Conservation (phyloP, 2,888 invertebrate species). For the Noctua pronuba region DNA sequence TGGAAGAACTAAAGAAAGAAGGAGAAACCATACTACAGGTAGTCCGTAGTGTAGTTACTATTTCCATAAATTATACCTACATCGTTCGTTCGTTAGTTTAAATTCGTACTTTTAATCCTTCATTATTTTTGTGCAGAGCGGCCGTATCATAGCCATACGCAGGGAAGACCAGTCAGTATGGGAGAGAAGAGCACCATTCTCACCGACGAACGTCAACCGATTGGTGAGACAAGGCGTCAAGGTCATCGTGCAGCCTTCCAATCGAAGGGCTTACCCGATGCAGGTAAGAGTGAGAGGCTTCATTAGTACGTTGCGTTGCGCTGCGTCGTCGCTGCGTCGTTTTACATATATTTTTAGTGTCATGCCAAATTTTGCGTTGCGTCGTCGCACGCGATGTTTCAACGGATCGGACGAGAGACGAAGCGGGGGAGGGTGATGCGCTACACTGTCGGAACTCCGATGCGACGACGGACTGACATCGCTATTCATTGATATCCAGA, state of each 20-base stretch:
- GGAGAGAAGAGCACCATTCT: slow-evolving; percentile 98
- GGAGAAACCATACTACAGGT: slow-evolving; percentile 25
- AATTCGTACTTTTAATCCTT: background rate
- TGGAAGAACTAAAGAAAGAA: slow-evolving; percentile 15
- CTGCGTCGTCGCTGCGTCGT: no score
- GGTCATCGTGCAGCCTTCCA: slow-evolving; percentile 99
- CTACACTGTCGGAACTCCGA: no score
- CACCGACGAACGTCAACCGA: slow-evolving; percentile 97
- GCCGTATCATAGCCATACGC: slow-evolving; percentile 95
- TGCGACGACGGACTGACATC: no score
- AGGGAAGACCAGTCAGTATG: slow-evolving; percentile 98
- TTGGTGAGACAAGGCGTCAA: slow-evolving; percentile 96
- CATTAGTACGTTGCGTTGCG: no score
- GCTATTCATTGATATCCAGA: no score
- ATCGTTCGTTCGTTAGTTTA: background rate
- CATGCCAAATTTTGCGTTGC: no score
- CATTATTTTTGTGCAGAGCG: slow-evolving; percentile 80
- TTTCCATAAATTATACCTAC: background rate
- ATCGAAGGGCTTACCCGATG: slow-evolving; percentile 99
- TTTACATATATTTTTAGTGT: no score
- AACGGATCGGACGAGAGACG: no score
- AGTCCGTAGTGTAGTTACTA: slow-evolving; percentile 18
- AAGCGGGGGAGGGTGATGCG: no score
- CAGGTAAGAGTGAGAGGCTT: no score
- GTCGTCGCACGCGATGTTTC: no score